Percentiles rank a stretch among this genome's conserved stretches.
Conservation (phyloP, 1,140 invertebrate species). For the Chironomus tepperi region DNA sequence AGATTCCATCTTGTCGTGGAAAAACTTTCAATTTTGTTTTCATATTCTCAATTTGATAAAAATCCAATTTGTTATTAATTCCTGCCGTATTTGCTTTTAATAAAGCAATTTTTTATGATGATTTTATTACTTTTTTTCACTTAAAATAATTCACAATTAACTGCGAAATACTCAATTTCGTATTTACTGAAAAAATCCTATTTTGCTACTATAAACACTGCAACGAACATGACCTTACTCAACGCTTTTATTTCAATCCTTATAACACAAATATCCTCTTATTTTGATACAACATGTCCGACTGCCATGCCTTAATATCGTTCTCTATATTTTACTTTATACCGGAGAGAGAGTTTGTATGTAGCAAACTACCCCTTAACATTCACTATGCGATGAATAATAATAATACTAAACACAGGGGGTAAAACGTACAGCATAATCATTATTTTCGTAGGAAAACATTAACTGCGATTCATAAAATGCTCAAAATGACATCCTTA, state of each 20-base stretch:
- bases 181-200: background rate
- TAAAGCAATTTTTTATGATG: background rate
- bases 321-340: background rate
- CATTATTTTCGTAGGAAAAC: constrained; percentile 13
- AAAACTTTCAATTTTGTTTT: background rate
- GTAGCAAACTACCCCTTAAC: background rate
- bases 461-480: background rate
- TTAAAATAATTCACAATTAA: background rate
- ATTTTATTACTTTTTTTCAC: background rate
- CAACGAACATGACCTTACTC: background rate
- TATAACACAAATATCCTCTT: background rate
- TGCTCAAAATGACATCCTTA: background rate
- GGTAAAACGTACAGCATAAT: background rate
- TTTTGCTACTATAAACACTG: constrained; percentile 12
- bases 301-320: background rate
- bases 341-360: background rate
- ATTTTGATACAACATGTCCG: background rate
- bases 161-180: too few species aligned
- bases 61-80: too few species aligned
- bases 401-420: background rate
- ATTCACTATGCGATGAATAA: background rate
- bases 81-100: too few species aligned
- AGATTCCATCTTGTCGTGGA: background rate
- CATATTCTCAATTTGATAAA: background rate
- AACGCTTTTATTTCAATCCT: background rate